Conservation (phyloP, 2,888 invertebrate genomes). For the Euplexia lucipara region DNA sequence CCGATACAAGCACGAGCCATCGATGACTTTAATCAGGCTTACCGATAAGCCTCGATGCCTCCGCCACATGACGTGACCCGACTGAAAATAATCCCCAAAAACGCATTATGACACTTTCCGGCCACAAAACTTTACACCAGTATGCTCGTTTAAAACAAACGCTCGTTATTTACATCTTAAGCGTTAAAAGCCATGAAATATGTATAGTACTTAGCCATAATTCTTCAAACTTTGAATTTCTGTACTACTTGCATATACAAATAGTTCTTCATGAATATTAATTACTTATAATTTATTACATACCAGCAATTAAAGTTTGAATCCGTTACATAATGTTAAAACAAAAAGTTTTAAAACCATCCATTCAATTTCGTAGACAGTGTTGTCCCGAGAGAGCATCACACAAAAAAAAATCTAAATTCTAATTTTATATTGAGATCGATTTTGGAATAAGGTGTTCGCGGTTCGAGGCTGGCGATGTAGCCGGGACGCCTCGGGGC, state of each 20-base stretch:
- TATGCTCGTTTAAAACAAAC: slow-evolving; percentile 30
- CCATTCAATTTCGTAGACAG: slow-evolving; percentile 38
- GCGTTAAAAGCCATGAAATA: slow-evolving; percentile 43
- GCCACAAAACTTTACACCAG: slow-evolving; percentile 46
- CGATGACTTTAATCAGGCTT: slow-evolving; percentile 60
- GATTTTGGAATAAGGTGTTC: slow-evolving; percentile 61
- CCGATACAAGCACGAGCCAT: slow-evolving; percentile 33
- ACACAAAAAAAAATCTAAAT: slow-evolving; percentile 54
- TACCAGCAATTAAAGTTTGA: slow-evolving; percentile 62
- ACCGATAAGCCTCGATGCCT: slow-evolving; percentile 47
- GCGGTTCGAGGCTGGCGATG: slow-evolving; percentile 65
- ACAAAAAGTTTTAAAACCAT: slow-evolving; percentile 45
- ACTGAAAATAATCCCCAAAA: slow-evolving; percentile 52
- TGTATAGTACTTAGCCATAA: slow-evolving; percentile 31
- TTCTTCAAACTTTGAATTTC: slow-evolving; percentile 34
- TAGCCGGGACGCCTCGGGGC: slow-evolving; percentile 61
- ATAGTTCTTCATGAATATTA: slow-evolving; percentile 45
- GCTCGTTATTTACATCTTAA: slow-evolving; percentile 46
- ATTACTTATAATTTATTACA: slow-evolving; percentile 59
- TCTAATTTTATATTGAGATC: slow-evolving; percentile 62
- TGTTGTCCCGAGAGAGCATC: slow-evolving; percentile 54
- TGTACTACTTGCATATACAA: slow-evolving; percentile 40
- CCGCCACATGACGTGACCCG: slow-evolving; percentile 53
- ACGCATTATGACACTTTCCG: slow-evolving; percentile 60
- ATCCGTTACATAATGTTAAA: slow-evolving; percentile 61